Conservation (phyloP, 2,888 invertebrate genomes). For the Trichacis sp. region DNA sequence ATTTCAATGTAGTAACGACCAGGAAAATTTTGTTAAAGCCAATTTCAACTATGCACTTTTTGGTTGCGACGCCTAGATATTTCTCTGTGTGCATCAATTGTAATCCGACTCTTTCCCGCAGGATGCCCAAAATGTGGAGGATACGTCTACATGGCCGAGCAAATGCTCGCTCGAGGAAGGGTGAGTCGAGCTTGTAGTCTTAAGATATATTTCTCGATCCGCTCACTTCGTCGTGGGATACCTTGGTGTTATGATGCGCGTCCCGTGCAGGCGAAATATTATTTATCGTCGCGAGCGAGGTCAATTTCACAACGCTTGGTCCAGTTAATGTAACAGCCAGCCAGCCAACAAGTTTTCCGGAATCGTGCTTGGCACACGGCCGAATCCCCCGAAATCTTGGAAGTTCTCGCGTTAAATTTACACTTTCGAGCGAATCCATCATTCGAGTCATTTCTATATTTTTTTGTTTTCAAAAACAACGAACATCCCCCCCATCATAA, state of each 20-base stretch:
- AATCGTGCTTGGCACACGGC: constrained; percentile 41
- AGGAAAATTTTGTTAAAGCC: no score
- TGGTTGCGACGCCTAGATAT: no score
- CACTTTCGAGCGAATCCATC: constrained; percentile 28
- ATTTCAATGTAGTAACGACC: no score
- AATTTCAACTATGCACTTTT: no score
- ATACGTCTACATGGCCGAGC: constrained; percentile 90
- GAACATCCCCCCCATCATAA: constrained; percentile 20
- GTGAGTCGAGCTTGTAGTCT: constrained; percentile 72
- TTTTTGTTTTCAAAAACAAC: constrained; percentile 10
- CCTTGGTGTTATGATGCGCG: constrained; percentile 43
- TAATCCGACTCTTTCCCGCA: no score
- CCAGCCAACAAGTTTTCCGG: constrained; percentile 52
- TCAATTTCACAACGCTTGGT: constrained; percentile 30
- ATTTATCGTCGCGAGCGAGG: neutral
- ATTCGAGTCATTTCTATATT: constrained; percentile 23
- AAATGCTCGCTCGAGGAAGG: constrained; percentile 91
- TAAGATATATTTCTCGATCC: constrained; percentile 2
- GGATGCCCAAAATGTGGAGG: constrained; percentile 92
- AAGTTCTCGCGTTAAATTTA: constrained; percentile 37
- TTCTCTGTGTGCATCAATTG: no score
- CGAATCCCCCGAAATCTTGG: constrained; percentile 35
- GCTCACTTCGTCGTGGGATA: constrained; percentile 16
- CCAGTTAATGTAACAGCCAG: constrained; percentile 52
- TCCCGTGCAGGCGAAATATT: neutral